Conservation (phyloP, 2,888 invertebrate genomes). For the Pteria penguin region DNA sequence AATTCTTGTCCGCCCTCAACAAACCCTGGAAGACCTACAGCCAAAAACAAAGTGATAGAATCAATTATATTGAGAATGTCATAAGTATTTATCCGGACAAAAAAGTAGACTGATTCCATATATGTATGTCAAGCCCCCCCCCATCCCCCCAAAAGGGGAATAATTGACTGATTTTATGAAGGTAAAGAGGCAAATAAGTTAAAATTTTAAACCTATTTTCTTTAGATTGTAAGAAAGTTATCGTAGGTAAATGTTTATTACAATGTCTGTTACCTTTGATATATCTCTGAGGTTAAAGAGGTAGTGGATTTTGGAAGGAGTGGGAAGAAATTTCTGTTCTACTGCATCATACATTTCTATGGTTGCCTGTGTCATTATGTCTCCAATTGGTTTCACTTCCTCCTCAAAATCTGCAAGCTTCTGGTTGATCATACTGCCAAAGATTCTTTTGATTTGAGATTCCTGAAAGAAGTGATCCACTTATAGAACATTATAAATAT, state of each 20-base stretch:
- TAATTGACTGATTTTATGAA: no score
- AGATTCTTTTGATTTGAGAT: slow-evolving; percentile 84
- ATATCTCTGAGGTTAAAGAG: slow-evolving; percentile 85
- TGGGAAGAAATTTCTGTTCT: slow-evolving; percentile 78
- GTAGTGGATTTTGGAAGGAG: slow-evolving; percentile 81
- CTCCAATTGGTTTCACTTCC: slow-evolving; percentile 85
- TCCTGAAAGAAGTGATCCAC: slow-evolving; percentile 75
- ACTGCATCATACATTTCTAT: slow-evolving; percentile 79
- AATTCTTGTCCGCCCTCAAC: slow-evolving; percentile 88
- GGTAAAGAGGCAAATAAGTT: no score
- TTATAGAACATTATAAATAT: no score
- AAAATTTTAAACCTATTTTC: no score
- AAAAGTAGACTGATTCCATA: no score
- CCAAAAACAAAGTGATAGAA: no score
- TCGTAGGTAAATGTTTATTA: no score
- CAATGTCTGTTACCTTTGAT: slow-evolving; percentile 90
- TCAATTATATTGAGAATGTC: no score
- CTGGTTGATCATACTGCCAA: slow-evolving; percentile 90
- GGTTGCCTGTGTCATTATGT: slow-evolving; percentile 81
- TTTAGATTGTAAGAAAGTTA: no score
- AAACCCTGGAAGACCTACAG: slow-evolving; percentile 88
- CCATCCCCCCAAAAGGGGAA: no score
- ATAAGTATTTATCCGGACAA: no score
- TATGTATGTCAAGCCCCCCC: no score
- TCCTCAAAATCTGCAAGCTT: slow-evolving; percentile 89